Conservation (phyloP, 2,797 vertebrate species). For the Anisognathus igniventris region DNA sequence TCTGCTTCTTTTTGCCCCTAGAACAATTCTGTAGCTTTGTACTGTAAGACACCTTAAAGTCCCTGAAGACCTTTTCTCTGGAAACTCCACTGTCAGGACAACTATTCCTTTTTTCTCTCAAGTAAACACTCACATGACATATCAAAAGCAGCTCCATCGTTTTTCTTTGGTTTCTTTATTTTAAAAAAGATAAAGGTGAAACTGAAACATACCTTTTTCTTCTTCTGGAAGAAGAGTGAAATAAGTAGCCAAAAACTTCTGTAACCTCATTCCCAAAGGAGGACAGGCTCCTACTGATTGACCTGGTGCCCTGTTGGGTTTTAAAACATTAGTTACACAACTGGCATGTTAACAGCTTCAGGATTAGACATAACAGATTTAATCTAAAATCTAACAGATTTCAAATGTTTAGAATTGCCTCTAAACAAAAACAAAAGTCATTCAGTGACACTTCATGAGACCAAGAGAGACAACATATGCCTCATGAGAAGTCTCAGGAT, state of each 20-base stretch:
- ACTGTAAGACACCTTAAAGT: neutral
- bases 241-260: conserved; percentile 83
- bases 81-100: neutral
- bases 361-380: neutral
- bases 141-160: fast-evolving
- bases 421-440: neutral
- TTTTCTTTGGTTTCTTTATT: neutral
- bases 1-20: neutral
- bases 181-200: neutral
- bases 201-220: conserved; percentile 77
- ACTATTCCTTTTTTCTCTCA: neutral
- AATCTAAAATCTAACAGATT: neutral
- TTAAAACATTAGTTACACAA: neutral
- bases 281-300: conserved; percentile 85
- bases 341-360: neutral
- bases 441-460: neutral
- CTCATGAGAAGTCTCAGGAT: neutral
- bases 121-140: neutral
- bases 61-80: neutral
- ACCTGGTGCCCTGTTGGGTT: conserved; percentile 73
- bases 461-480: neutral
- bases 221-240: conserved; percentile 81
- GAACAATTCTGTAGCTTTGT: neutral
- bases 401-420: neutral
- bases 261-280: conserved; percentile 83